Evolutionary conservation across 2,113 vertebrate species (phyloP).

Genomic region (Sterrhoptilus dennistouni): DNA sequence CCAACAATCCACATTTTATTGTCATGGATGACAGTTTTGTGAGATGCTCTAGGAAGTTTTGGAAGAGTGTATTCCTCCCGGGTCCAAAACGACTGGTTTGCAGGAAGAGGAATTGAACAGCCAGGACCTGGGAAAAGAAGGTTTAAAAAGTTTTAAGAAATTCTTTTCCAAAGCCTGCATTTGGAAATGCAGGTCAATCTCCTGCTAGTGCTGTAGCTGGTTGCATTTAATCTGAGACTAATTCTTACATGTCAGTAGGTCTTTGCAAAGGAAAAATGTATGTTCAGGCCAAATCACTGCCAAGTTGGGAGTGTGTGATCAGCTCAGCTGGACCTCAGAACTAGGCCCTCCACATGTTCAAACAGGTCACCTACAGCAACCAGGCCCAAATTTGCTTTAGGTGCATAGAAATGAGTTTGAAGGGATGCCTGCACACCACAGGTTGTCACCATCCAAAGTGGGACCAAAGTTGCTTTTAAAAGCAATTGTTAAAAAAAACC

Average conservation of each 20-base stretch:
- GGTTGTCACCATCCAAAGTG: too few relatives aligned
- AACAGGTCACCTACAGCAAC: background rate
- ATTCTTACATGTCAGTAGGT: background rate
- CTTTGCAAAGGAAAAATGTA: background rate
- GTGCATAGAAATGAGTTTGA: background rate
- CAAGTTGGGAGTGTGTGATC: background rate
- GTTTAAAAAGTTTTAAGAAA: background rate
- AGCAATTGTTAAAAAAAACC: accelerated
- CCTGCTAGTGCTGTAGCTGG: background rate
- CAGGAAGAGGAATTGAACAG: constrained; percentile 88
- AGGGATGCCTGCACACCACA: background rate
- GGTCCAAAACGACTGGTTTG: constrained; percentile 90
- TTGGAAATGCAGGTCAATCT: background rate
- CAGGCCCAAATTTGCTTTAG: background rate
- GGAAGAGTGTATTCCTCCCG: constrained; percentile 79
- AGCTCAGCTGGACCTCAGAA: background rate
- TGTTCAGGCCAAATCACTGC: background rate
- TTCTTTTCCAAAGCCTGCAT: background rate
- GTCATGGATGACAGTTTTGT: constrained; percentile 87
- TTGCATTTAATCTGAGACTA: accelerated
- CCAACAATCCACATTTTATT: constrained; percentile 94
- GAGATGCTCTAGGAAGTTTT: constrained; percentile 88
- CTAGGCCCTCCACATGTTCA: background rate
- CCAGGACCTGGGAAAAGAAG: constrained; percentile 80
- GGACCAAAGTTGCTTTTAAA: background rate